phyloP scores from a whole-genome alignment of 1,140 invertebrate species.

The Aphaenogaster ashmeadi region DNA sequence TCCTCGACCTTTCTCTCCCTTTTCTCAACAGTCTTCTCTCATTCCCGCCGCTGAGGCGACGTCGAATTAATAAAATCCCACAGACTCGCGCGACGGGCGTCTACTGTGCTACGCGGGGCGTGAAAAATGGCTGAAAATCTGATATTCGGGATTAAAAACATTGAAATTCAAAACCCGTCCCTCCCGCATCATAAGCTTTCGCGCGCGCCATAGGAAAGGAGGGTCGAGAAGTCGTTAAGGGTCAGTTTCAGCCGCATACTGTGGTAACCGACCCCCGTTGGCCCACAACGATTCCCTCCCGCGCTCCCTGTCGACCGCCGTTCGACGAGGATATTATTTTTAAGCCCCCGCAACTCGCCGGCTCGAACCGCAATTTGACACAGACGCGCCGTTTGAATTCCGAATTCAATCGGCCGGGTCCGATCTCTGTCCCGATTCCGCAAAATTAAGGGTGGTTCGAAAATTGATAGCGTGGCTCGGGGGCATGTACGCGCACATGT shows the following conservation, averaged over 20 bases:
- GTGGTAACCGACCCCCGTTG: slow-evolving; percentile 61
- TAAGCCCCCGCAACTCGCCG: slow-evolving; percentile 76
- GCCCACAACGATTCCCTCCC: slow-evolving; percentile 58
- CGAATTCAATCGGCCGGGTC: slow-evolving; percentile 83
- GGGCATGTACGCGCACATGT: background rate
- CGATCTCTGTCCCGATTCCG: slow-evolving; percentile 75
- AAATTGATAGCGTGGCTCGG: slow-evolving; percentile 71
- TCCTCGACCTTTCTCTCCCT: slow-evolving; percentile 26
- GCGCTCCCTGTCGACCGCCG: slow-evolving; percentile 68
- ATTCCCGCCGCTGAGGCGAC: slow-evolving; percentile 67
- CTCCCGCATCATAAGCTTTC: slow-evolving; percentile 63
- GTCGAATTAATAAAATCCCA: slow-evolving; percentile 86
- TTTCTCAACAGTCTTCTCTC: slow-evolving; percentile 21
- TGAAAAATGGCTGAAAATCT: slow-evolving; percentile 88
- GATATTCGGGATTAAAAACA: slow-evolving; percentile 88
- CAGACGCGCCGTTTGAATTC: slow-evolving; percentile 85
- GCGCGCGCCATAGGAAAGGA: slow-evolving; percentile 34
- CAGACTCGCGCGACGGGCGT: slow-evolving; percentile 76
- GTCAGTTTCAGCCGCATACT: slow-evolving; percentile 84
- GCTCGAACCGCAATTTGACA: slow-evolving; percentile 84
- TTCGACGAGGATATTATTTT: slow-evolving; percentile 85
- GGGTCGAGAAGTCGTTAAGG: slow-evolving; percentile 87
- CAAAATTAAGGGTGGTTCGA: slow-evolving; percentile 81
- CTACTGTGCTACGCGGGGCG: slow-evolving; percentile 75
- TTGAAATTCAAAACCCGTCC: slow-evolving; percentile 88